Evolutionary conservation across 2,113 vertebrate species (phyloP).

Genomic region (Indicator maculatus): DNA sequence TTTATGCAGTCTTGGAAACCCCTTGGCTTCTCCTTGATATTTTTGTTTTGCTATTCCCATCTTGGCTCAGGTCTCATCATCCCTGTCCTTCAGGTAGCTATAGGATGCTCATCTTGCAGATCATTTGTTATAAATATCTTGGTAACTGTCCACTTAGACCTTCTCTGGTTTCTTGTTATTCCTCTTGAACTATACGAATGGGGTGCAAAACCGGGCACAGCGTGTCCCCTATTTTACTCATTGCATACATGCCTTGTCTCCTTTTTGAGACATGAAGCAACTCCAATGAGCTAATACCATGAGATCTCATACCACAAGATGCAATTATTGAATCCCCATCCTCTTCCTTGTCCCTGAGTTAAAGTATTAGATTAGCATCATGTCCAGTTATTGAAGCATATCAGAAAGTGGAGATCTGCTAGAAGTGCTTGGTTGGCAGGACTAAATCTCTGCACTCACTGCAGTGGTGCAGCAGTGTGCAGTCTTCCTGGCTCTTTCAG

Average conservation of each 20-base stretch:
- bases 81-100: not conserved
- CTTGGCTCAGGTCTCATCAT: not conserved
- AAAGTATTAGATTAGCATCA: not conserved
- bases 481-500: not conserved
- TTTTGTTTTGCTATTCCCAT: not conserved
- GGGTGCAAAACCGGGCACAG: not conserved
- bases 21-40: not conserved
- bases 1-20: not conserved
- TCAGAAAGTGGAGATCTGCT: conserved; percentile 33
- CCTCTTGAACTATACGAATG: not conserved
- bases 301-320: not conserved
- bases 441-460: conserved; percentile 9
- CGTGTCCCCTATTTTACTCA: not conserved
- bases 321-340: not conserved
- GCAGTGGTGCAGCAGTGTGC: not conserved
- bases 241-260: not conserved
- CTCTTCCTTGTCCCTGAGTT: not conserved
- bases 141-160: not conserved
- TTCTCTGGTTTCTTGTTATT: not conserved
- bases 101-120: not conserved
- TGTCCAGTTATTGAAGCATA: conserved; percentile 36
- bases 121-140: not conserved
- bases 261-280: not conserved
- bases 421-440: conserved; percentile 7
- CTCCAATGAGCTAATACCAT: not conserved